A percentile compares a stretch with the other conserved stretches of the same genome.
Conservation (phyloP, 2,888 invertebrate genomes). For the Leptothorax acervorum region DNA sequence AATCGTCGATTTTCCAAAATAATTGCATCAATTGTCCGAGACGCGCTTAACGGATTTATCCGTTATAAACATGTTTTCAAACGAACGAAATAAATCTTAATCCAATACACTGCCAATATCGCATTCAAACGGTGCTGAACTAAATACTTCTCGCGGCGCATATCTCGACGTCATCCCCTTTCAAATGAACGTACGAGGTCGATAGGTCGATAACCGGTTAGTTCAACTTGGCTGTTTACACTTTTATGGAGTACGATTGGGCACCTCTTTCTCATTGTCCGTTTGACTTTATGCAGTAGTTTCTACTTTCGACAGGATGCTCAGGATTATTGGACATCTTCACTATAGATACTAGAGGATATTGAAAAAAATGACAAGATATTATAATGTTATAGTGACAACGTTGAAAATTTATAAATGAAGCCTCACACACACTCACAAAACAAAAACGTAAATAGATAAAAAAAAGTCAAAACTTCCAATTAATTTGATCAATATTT, state of each 20-base stretch:
- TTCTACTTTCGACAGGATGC: background rate
- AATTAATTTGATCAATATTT: background rate
- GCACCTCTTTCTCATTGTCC: slow-evolving; percentile 41
- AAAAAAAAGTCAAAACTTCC: background rate
- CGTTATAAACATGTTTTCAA: slow-evolving; percentile 24
- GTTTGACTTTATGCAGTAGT: slow-evolving; percentile 16
- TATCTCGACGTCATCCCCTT: slow-evolving; percentile 54
- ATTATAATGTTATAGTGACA: background rate
- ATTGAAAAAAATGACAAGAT: background rate
- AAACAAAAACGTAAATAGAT: background rate
- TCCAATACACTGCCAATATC: slow-evolving; percentile 28
- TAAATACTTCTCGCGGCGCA: slow-evolving; percentile 55
- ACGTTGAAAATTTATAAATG: background rate
- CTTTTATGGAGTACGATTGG: slow-evolving; percentile 63
- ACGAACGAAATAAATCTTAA: slow-evolving; percentile 35
- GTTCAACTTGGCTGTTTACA: slow-evolving; percentile 69
- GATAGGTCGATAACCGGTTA: slow-evolving; percentile 66
- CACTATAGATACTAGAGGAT: background rate
- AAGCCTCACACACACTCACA: too few species aligned
- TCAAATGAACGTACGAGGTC: slow-evolving; percentile 66
- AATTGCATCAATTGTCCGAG: background rate
- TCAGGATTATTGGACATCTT: background rate
- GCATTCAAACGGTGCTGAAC: slow-evolving; percentile 6
- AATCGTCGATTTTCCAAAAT: background rate
- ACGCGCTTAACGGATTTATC: background rate